Evolutionary conservation across 2,888 invertebrate species (phyloP), one percentile per base, ranked within the genome.

Genomic region (Tetrapedia diversipes): DNA sequence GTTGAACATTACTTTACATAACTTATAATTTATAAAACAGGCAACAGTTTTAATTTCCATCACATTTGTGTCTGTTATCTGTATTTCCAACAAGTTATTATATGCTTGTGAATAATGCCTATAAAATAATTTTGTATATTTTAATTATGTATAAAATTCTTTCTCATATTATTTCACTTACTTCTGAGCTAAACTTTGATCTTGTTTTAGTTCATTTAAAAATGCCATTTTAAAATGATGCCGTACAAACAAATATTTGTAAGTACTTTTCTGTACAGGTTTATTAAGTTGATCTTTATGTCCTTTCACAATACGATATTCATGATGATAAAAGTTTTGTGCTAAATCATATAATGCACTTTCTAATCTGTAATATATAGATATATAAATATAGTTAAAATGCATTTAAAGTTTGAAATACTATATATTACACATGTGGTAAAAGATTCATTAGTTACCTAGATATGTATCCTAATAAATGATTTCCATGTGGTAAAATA

Each of bases 171-270:
- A 3, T 51, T 68, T n/a, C 68, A 64, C 91, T 91, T 92, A 95
- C 94, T 96, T 97, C 86, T 97, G 95, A 16, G 98, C 97, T 0
- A 96, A 95, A 88, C 95, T 95, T 83, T 95, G 93, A 90, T 99
- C 99, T 90, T 98, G 98, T 86, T 97, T 96, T 79, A 99, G 92
- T 92, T 99, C 99, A 89, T 97, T 97, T 64, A 98, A 95, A 92
- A 98, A 99, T 0, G 97, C 99, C 91, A 99, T 95, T 93, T 99
- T 99, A 90, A 98, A 99, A 89, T 98, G 97, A 92, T 99, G 99
- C 39, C 99, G 93, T 32, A 99, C 98, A 93, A 97, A 97, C 64
- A 99, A 93, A 86, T 97, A 96, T 91, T 97, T 97, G 92, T 99
- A 98, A 24, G 96, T 95, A 14, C 96, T 96, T 92, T 97, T 97